Conservation (phyloP, 2,113 vertebrate genomes). For the Pagrus major region DNA sequence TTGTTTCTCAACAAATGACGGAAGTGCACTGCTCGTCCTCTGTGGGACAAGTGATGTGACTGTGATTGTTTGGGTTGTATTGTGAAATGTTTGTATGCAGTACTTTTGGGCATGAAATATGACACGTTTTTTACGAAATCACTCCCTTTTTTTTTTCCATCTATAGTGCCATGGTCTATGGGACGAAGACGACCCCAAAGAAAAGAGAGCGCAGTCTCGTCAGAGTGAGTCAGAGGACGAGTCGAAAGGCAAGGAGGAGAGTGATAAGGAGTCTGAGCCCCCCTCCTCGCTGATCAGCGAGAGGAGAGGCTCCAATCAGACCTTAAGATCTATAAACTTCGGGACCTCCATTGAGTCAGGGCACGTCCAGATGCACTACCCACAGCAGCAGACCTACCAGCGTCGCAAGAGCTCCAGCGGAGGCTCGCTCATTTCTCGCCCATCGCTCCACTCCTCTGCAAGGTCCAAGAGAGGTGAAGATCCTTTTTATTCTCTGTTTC, state of each 20-base stretch:
- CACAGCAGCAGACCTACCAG: constrained; percentile 87
- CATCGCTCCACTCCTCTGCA: constrained; percentile 88
- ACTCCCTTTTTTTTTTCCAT: not conserved
- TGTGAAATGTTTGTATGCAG: not conserved
- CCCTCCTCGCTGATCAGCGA: constrained; percentile 73
- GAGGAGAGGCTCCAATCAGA: constrained; percentile 87
- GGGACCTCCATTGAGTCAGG: constrained; percentile 89
- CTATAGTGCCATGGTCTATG: constrained; percentile 94
- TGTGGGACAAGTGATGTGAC: not conserved
- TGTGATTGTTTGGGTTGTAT: not conserved
- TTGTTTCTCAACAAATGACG: not conserved
- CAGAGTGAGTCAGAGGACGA: constrained; percentile 90
- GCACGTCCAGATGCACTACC: constrained; percentile 88
- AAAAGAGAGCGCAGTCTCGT: constrained; percentile 73
- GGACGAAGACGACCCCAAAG: constrained; percentile 90
- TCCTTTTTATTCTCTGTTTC: not conserved
- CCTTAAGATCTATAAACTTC: constrained; percentile 90
- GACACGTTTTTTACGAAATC: not conserved
- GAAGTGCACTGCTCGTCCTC: not conserved
- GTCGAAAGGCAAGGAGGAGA: constrained; percentile 48
- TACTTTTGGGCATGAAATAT: not conserved
- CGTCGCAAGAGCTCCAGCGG: constrained; percentile 90
- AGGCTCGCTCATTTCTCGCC: constrained; percentile 87
- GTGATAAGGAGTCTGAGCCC: constrained; percentile 58
- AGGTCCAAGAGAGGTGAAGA: constrained; percentile 92